These are phyloP conservation scores for Calliphora vomitoria DNA, from an alignment of 2,888 invertebrate species.

Conservation along the genomic window DNA sequence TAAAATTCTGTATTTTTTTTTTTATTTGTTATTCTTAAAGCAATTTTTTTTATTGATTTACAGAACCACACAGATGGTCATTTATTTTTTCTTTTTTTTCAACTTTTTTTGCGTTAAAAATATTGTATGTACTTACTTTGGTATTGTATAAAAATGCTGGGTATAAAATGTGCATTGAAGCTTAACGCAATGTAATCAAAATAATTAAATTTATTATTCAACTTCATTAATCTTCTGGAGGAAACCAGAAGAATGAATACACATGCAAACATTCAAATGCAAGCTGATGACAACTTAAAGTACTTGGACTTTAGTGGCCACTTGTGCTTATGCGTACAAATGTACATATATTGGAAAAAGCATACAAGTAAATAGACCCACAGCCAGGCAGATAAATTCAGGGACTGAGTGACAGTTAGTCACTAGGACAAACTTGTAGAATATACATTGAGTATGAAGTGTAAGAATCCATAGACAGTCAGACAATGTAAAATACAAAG, in stretches of 20 bases:
- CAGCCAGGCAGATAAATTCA: neutral
- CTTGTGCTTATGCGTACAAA: neutral
- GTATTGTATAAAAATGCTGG: neutral
- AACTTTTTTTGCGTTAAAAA: neutral
- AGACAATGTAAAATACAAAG: constrained; percentile 31
- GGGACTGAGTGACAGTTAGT: neutral
- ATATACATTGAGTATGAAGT: neutral
- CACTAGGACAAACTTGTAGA: neutral
- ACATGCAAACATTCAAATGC: neutral
- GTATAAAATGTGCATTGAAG: constrained; percentile 46
- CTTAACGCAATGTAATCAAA: constrained; percentile 76
- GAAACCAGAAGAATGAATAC: constrained; percentile 18
- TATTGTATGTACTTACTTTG: neutral
- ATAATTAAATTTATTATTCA: constrained; percentile 79
- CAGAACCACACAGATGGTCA: constrained; percentile 55
- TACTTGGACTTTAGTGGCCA: constrained; percentile 19
- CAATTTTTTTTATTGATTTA: constrained; percentile 32
- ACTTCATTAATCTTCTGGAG: constrained; percentile 76
- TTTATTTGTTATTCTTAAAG: neutral
- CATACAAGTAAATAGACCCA: neutral
- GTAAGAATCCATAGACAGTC: neutral
- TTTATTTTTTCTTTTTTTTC: constrained; percentile 2
- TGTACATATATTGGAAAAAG: neutral
- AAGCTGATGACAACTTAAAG: constrained; percentile 54
- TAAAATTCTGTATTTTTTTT: constrained; percentile 1